Base-by-base conservation (phyloP, 2,797 vertebrate species). In the Mormyrus proboscirostris region DNA sequence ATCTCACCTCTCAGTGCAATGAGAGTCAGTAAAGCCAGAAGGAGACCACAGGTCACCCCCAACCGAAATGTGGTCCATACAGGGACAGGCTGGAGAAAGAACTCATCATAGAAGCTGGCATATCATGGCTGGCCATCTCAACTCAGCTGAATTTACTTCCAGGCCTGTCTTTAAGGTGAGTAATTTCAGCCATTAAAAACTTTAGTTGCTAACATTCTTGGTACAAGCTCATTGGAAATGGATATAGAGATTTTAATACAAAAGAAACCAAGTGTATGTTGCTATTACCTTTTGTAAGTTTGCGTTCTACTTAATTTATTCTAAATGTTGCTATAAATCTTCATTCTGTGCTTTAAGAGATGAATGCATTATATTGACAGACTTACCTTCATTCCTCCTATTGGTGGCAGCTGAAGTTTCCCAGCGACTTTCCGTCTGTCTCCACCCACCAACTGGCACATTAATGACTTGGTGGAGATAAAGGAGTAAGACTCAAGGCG, bases 1-100 rank as follows among this genome's bases (percentile, higher is more conserved):
- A 16, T 76, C 91, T 89, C 69, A 93, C 92, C 91, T 92, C 89
- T 90, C 47, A 89, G 69, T 47, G 50, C 82, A 87, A 92, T 90
- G 8, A 96, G 95, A 91, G 95, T 89, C 1, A 95, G 95, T 85
- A 97, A 91, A 90, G 96, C 95, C 92, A 97, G 92, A 93, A 97
- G 95, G 92, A 97, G 93, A 51, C 97, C 97, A 62, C 96, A 97
- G 93, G 95, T 95, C 33, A 97, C 92, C 89, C 97, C 97, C 90
- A 97, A 96, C 90, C 97, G 95, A 94, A 97, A 97, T 5, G 95
- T 97, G 90, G 96, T 96, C 96, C 96, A 97, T 86, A 95, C 95
- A 93, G 95, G 96, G 10, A 96, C 94, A 91, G 96, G 96, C 97
- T 97, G 93, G 69, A 89, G 90, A 94, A 4, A 51, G 47, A 92